Evolutionary conservation across 2,113 vertebrate genomes (phyloP), one percentile per base, ranked within the genome.

Genomic region (Willisornis vidua): DNA sequence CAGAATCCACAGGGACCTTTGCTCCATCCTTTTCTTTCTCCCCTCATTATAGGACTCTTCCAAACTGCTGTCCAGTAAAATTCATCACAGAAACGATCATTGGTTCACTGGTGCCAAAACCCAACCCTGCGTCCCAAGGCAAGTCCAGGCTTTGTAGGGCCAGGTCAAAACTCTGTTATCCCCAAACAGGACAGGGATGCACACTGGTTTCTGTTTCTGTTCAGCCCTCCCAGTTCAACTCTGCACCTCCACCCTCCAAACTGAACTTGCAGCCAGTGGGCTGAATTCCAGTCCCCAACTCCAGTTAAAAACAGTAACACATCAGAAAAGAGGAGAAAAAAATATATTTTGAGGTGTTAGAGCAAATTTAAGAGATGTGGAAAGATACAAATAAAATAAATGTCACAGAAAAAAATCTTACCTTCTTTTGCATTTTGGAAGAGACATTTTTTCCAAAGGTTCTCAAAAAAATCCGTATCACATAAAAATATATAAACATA

Each of bases 71-170:
- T 24, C 14, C 68, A 87, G 15, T 55, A 91, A 82, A 62, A 83
- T 2, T 35, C 70, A 79, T 11, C 24, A 83, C 18, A 84, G 19
- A 71, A 79, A 65, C 7, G 18, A 31, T 5, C 7, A 4, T 41
- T 54, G n/a, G 10, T 20, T 23, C 62, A 48, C 5, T 16, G 24
- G 19, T 54, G 25, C 55, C 70, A 92, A 88, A 92, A 75, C 5
- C 6, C 39, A 87, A 19, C 14, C 15, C 26, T 17, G 19, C 0
- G 0, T 25, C 15, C 18, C 9, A 2, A 59, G 7, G 4, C 15
- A 76, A 61, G 14, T 1, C 26, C 33, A 78, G 9, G 5, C 43
- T 45, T 41, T 25, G 4, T 9, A 82, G 14, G 14, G 41, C 15
- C 37, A 85, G 12, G 14, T 28, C 33, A 80, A 63, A 74, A 33